Conservation (phyloP, 2,888 invertebrate species). For the Diaphora mendica region DNA sequence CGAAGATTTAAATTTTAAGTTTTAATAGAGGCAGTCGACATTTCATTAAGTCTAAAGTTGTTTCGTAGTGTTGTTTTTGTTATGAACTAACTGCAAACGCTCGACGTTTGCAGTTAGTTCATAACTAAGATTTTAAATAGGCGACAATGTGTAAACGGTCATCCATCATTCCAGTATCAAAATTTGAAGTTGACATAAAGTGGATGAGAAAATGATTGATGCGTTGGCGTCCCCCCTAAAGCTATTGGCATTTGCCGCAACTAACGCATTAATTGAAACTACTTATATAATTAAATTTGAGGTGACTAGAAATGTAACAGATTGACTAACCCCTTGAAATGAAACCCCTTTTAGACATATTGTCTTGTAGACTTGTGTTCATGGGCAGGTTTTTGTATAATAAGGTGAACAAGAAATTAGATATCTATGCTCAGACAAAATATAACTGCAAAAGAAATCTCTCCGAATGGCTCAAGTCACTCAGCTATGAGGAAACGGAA, state of each 20-base stretch:
- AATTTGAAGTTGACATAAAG: constrained; percentile 84
- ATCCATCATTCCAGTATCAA: constrained; percentile 82
- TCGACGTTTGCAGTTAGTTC: constrained; percentile 36
- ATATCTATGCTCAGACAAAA: no score
- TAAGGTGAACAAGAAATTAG: no score
- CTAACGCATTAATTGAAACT: constrained; percentile 67
- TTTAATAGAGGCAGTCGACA: constrained; percentile 40
- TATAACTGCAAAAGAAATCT: no score
- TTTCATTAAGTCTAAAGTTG: constrained; percentile 45
- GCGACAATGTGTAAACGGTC: constrained; percentile 64
- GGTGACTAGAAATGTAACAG: constrained; percentile 34
- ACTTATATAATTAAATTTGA: constrained; percentile 41
- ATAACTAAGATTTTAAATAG: constrained; percentile 47
- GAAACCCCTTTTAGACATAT: neutral
- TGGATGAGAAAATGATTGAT: constrained; percentile 85
- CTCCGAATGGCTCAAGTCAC: no score
- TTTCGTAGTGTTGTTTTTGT: no score
- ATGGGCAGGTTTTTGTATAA: no score
- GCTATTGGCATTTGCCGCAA: constrained; percentile 59
- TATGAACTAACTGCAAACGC: no score
- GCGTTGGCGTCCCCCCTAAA: constrained; percentile 69
- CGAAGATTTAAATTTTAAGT: constrained; percentile 71
- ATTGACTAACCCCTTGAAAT: neutral
- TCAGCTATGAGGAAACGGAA: no score
- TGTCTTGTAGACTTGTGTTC: no score